Evolutionary conservation across 2,797 vertebrate species (phyloP), one percentile per base, ranked within the genome.

Genomic region (Yasuhikotakia modesta): DNA sequence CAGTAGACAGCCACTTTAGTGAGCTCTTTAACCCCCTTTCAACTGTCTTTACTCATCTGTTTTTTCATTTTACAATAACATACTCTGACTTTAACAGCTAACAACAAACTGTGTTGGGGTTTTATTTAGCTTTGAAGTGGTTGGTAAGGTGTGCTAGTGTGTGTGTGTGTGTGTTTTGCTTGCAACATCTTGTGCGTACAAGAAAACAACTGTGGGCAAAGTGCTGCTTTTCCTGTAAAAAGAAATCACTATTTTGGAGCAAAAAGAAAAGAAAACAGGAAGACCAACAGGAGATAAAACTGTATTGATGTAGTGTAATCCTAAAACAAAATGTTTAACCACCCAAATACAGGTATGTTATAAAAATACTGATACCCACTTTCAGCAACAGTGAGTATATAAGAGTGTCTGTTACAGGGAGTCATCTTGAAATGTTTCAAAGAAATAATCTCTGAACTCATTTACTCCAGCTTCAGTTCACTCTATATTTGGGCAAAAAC

Each of bases 361-460:
- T 52, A n/a, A n/a, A 52, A n/a, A 52, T n/a, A 6, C 16, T n/a
- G 48, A 52, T 17, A 52, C 17, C 48, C 16, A 17, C 48, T 50
- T 17, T 17, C 48, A n/a, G 48, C 48, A 17, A 17, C 16, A 16
- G 48, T 50, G 4, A 17, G 16, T 52, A 8, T 13, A n/a, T n/a
- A n/a, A n/a, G n/a, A n/a, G 1, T 57, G 21, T 52, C 48, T 52
- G 16, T 52, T 19, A 5, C 4, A 50, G 16, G 14, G 35, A 39
- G 35, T 27, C 27, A 48, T 48, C 14, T 5, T 61, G 70, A 43
- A 43, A 43, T 66, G 74, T 78, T 74, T 81, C 30, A 35, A 75
- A 63, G 53, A 76, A 73, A 69, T 79, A 35, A 79, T 82, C 77
- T 79, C 64, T 69, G 71, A 80, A 81, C 68, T 58, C 82, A 84